Percentiles rank a stretch among this genome's conserved stretches.
Conservation (phyloP, 1,140 invertebrate species). For the Ptiloglossa arizonensis region DNA sequence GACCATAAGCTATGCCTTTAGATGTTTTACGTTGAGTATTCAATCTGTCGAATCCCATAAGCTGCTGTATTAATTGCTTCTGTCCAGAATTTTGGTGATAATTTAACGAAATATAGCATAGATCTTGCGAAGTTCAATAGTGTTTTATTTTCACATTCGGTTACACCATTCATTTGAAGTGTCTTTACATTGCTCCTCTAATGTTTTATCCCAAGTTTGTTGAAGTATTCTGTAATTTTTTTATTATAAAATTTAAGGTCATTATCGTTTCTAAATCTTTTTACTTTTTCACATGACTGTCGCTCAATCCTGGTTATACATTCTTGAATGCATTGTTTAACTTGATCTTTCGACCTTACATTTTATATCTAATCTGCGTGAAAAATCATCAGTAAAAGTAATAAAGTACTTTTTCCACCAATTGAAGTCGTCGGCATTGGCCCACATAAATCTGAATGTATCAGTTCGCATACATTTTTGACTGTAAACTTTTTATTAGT, state of each 20-base stretch:
- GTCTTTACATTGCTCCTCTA: neutral
- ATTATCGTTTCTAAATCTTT: conserved; percentile 22
- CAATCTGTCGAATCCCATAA: neutral
- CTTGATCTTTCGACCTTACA: conserved; percentile 22
- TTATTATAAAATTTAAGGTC: conserved; percentile 19
- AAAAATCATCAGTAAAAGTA: conserved; percentile 27
- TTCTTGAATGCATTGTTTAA: neutral
- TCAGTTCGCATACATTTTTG: conserved; percentile 12
- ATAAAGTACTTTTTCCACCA: conserved; percentile 31
- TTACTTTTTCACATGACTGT: conserved; percentile 5
- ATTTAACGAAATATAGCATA: neutral
- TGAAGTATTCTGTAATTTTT: neutral
- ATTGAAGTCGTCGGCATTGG: conserved; percentile 12
- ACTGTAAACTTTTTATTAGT: conserved; percentile 4
- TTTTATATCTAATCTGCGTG: conserved; percentile 8
- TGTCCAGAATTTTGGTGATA: neutral
- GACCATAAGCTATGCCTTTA: no score
- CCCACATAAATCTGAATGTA: conserved; percentile 43
- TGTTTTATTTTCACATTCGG: conserved; percentile 6
- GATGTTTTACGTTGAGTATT: conserved; percentile 12
- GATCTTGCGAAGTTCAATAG: neutral
- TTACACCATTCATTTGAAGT: neutral
- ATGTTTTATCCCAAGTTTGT: conserved; percentile 4
- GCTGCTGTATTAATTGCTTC: neutral
- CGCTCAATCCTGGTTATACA: conserved; percentile 11